Base-by-base conservation (phyloP, 2,888 invertebrate species). In the Heliconius cydno region DNA sequence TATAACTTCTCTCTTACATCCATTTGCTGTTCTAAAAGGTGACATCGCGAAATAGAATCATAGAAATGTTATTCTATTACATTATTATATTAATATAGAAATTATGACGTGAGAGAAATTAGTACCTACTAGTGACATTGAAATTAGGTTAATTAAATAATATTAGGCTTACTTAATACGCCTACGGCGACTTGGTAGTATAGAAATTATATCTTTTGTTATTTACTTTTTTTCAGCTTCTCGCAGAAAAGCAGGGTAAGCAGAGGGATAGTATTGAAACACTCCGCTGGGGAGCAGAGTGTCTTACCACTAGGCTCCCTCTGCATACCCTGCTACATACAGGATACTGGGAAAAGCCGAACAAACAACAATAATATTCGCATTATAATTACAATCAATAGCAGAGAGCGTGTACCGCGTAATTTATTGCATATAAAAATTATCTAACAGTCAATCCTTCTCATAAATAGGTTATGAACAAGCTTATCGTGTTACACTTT, bases 11-110 rank as follows among this genome's bases (percentile, higher is more conserved):
- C 89, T 90, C 90, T 91, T 88, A 89, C 90, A 90, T 91, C 92
- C 90, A 91, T 93, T 94, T 93, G 91, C 90, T 92, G 90, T 90
- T 93, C 92, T 92, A 91, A 92, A 92, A 93, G 91, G 90, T 92
- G 89, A 90, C 89, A 88, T 85, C 84, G 86, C 87, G 88, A 83
- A 85, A 87, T 86, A 86, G 86, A 86, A 83, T 83, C 84, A 82
- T 83, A 81, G 80, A 83, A 83, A 83, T 82, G 84, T 82, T 75
- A 82, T 76, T 80, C 82, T 82, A 85, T 82, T 38, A 60, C 30
- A 46, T 5, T 65, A n/a, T 60, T 13, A 63, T 66, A 76, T 76
- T 76, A 76, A 46, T 60, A 67, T 41, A 38, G 3, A 25, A 12
- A 60, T 19, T 4, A 15, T 25, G 9, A 28, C 19, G 28, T 41